Conservation (phyloP, 2,113 vertebrate genomes). For the Microcebus griseorufus region DNA sequence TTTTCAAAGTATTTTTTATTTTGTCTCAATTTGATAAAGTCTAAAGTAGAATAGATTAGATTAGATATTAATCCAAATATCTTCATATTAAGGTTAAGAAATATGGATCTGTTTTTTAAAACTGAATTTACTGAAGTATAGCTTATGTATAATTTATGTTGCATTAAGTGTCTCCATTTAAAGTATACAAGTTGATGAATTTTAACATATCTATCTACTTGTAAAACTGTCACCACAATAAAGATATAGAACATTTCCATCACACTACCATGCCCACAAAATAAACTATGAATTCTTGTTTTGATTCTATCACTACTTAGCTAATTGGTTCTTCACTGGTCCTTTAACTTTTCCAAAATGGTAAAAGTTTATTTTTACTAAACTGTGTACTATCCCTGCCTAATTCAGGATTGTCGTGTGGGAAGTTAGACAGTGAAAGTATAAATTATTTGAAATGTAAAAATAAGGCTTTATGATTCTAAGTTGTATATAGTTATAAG, state of each 20-base stretch:
- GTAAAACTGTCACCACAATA: not conserved
- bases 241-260: not conserved
- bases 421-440: not conserved
- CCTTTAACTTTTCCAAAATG: not conserved
- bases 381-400: not conserved
- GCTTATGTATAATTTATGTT: not conserved
- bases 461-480: not conserved
- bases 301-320: not conserved
- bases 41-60: not conserved
- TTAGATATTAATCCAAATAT: slow-evolving; percentile 1
- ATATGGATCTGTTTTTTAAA: not conserved
- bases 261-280: not conserved
- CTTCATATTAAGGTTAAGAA: not conserved
- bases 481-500: not conserved
- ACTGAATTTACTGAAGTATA: not conserved
- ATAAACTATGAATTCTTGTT: not conserved
- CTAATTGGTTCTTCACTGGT: not conserved
- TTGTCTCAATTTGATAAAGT: not conserved
- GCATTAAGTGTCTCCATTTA: not conserved
- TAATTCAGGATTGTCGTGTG: not conserved
- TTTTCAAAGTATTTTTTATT: not conserved
- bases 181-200: not conserved
- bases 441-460: not conserved
- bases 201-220: not conserved
- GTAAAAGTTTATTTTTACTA: not conserved